These are phyloP conservation scores for Drosophila burlai DNA, from an alignment of 1,140 invertebrate species.

Conservation along the genomic window DNA sequence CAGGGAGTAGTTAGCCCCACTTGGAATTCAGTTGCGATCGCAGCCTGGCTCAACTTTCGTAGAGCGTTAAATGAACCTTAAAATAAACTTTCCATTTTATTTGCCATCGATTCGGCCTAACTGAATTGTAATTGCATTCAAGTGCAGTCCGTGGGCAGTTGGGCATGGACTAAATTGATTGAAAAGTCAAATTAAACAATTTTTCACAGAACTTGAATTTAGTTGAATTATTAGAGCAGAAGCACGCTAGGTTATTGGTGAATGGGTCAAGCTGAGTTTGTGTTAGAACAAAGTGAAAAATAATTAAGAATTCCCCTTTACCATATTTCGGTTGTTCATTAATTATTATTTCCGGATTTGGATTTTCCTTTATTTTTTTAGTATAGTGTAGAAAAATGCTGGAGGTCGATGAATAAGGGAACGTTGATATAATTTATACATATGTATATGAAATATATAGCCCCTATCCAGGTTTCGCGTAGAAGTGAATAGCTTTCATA, in stretches of 20 bases:
- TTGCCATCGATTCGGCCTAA: conserved; percentile 6
- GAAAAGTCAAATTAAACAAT: conserved; percentile 7
- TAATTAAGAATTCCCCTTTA: no score
- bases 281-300: no score
- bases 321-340: no score
- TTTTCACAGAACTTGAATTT: background rate
- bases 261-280: background rate
- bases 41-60: conserved; percentile 42
- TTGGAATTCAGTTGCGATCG: conserved; percentile 32
- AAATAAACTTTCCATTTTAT: conserved; percentile 67
- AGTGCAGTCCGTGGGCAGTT: background rate
- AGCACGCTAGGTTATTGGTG: background rate
- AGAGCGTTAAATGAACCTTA: conserved; percentile 57
- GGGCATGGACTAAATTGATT: background rate
- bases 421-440: no score
- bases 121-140: conserved; percentile 20
- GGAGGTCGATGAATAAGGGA: no score
- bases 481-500: no score
- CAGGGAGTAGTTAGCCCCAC: conserved; percentile 37
- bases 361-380: no score
- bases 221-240: background rate
- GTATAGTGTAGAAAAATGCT: no score
- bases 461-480: no score
- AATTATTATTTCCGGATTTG: no score
- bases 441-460: no score